Evolutionary conservation across 2,888 invertebrate species (phyloP), one percentile per base, ranked within the genome.

Genomic region (Dynastes tityus): DNA sequence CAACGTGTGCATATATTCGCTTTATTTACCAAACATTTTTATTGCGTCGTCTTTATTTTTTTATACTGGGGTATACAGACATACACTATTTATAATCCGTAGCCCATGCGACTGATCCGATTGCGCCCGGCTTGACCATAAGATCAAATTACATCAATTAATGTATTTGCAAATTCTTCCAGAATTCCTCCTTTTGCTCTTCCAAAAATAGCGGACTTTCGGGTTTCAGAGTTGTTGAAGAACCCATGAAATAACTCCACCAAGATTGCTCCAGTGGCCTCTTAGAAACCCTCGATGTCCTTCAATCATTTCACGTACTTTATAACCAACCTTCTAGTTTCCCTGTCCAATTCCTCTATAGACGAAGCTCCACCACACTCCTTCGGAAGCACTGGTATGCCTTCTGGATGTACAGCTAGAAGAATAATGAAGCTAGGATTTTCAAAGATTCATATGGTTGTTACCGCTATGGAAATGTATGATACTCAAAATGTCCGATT

Each of bases 261-360:
- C 88, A 88, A 1, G 87, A 84, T 2, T 84, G 82, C 79, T 89
- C 89, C 78, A 87, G 88, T 1, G 84, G 80, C 45, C 89, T 82
- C 81, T 89, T 89, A 32, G 86, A 91, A 91, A 3, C 89, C 88
- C 80, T 91, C 92, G 0, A 91, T 89, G 82, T 93, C 93, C 61
- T 91, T 89, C 82, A 93, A 82, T 93, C 93, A 94, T 16, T 91
- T 90, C 64, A 89, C 89, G 83, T 93, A 93, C 80, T 91, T 91
- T 9, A 90, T 89, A 80, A 91, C 90, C 89, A 93, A 89, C 27
- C 90, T 88, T 79, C 89, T 89, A 5, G 91, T 89, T 70, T 92
- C 91, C 81, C 90, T 90, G 80, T 91, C 91, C 74, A 93, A 90
- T n/a, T 92, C 88, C 77, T 91, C 90, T 0, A 92, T 88, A 0